Conservation (phyloP, 2,888 invertebrate genomes). For the Tetramorium bicarinatum region DNA sequence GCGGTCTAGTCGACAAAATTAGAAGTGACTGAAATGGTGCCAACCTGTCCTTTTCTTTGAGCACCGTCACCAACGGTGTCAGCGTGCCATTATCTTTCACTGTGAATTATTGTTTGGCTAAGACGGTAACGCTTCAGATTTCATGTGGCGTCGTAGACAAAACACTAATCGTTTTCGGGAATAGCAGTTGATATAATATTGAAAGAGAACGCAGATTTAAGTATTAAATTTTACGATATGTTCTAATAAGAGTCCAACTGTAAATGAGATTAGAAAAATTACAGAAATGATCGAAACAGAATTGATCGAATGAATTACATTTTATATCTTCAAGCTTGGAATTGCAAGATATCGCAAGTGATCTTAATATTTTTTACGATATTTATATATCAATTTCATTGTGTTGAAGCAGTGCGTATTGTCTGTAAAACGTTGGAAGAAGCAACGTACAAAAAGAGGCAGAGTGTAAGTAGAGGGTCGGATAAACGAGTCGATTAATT, state of each 20-base stretch:
- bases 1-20: constrained; percentile 38
- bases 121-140: constrained; percentile 9
- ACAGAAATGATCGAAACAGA: no score
- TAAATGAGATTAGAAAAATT: not conserved
- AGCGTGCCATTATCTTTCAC: constrained; percentile 32
- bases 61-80: constrained; percentile 13
- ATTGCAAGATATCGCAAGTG: not conserved
- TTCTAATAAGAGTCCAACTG: not conserved
- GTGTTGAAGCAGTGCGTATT: not conserved
- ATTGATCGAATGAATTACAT: not conserved
- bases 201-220: not conserved
- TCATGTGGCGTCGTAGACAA: not conserved
- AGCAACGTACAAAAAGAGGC: constrained; percentile 41
- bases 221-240: not conserved
- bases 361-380: not conserved
- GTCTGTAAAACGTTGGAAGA: constrained; percentile 15
- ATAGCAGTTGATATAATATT: constrained; percentile 3
- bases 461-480: constrained; percentile 68
- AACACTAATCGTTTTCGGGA: constrained; percentile 21
- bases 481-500: constrained; percentile 78
- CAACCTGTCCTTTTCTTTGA: constrained; percentile 22
- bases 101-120: constrained; percentile 27
- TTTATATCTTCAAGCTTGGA: not conserved
- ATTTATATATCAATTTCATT: not conserved
- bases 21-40: constrained; percentile 40